These are phyloP conservation scores for Panthera uncia DNA, from an alignment of 2,113 vertebrate genomes.

Conservation along the genomic window DNA sequence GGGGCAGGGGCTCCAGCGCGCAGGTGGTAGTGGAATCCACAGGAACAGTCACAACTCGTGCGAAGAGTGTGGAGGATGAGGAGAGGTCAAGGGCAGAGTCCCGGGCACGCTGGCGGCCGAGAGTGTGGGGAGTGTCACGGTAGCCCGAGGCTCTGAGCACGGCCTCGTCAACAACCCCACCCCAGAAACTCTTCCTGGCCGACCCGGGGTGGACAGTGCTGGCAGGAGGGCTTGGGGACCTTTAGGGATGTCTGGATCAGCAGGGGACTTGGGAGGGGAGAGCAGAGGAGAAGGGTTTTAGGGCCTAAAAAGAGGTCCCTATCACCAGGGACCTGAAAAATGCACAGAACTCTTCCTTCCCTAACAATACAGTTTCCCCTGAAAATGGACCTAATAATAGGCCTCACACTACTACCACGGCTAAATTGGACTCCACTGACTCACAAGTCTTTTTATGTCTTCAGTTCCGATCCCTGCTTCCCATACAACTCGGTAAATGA, in stretches of 20 bases:
- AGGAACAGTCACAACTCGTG: background rate
- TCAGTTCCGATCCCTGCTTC: conserved; percentile 27
- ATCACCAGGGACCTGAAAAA: background rate
- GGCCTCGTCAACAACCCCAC: background rate
- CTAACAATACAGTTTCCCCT: conserved; percentile 53
- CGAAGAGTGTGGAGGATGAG: background rate
- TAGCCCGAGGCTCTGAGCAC: background rate
- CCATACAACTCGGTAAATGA: conserved; percentile 28
- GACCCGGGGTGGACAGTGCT: background rate
- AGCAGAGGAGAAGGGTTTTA: background rate
- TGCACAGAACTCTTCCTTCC: background rate
- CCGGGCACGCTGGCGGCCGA: background rate
- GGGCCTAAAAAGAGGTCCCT: background rate
- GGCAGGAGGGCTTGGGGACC: background rate
- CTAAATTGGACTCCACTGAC: conserved; percentile 59
- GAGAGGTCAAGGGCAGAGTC: background rate
- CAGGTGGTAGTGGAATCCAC: background rate
- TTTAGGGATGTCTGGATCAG: background rate
- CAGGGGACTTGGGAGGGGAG: background rate
- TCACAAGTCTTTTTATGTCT: conserved; percentile 59
- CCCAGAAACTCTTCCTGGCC: background rate
- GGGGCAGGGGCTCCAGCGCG: background rate
- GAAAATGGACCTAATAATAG: conserved; percentile 43
- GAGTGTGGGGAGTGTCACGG: background rate
- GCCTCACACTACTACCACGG: background rate